Conservation (phyloP, 2,797 vertebrate genomes). For the Cuculus canorus region DNA sequence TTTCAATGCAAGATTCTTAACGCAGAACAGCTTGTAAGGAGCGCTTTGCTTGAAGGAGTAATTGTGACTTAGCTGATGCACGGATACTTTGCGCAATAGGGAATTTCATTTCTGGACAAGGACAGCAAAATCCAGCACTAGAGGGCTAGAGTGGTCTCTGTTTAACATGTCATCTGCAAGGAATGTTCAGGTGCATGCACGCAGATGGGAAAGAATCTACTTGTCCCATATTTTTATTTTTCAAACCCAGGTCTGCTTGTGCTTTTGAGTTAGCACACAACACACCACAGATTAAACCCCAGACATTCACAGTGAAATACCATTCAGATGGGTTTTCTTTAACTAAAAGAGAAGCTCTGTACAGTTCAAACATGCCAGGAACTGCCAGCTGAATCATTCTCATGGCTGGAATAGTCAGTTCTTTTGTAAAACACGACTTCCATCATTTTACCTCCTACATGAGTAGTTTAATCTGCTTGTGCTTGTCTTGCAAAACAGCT, state of each 20-base stretch:
- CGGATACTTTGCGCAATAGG: not conserved
- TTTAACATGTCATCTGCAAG: not conserved
- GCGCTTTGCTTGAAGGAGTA: not conserved
- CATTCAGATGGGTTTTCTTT: not conserved
- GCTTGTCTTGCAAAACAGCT: not conserved
- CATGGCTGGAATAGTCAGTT: not conserved
- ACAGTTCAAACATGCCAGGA: not conserved
- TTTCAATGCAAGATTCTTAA: not conserved
- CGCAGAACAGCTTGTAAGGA: not conserved
- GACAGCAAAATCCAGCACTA: not conserved
- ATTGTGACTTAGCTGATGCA: not conserved
- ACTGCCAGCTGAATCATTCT: not conserved
- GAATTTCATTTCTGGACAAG: not conserved
- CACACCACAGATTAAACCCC: not conserved
- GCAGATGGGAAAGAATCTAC: not conserved
- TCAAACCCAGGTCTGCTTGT: not conserved
- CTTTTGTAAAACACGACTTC: not conserved
- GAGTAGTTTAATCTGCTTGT: not conserved
- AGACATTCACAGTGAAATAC: not conserved
- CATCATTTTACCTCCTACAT: not conserved
- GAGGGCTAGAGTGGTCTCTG: not conserved
- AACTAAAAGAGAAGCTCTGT: not conserved
- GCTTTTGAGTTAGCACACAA: not conserved
- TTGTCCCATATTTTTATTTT: not conserved
- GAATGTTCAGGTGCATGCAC: not conserved